These are phyloP conservation scores for Halichondria panicea DNA, from an alignment of 37 sponge, comb jelly and placozoan species.

Conservation along the genomic window DNA sequence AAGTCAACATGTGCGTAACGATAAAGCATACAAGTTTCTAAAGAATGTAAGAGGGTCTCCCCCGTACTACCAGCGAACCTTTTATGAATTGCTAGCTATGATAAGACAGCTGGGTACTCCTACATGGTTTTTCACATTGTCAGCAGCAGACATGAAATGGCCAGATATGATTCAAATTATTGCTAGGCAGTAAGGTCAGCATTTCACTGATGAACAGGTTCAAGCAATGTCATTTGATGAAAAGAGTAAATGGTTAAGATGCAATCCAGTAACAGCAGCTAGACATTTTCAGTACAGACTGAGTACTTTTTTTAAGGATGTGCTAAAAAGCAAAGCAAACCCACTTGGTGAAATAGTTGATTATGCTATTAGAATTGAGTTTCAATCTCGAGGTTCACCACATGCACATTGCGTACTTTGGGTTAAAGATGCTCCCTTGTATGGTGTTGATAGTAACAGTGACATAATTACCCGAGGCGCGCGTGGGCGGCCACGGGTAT, in stretches of 20 bases:
- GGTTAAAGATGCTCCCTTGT: slow-evolving; percentile 32
- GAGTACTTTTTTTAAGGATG: slow-evolving; percentile 6
- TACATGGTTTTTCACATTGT: slow-evolving; percentile 39
- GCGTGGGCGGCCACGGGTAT: no score
- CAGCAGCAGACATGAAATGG: slow-evolving; percentile 48
- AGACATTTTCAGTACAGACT: slow-evolving; percentile 34
- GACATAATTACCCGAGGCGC: no score
- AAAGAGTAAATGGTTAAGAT: slow-evolving; percentile 9
- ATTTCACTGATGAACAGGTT: slow-evolving; percentile 26
- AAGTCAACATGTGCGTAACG: no score
- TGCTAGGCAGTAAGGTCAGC: slow-evolving; percentile 36
- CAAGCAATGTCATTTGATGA: slow-evolving; percentile 5
- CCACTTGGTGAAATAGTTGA: slow-evolving; percentile 19
- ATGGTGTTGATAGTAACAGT: not conserved
- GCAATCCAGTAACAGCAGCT: slow-evolving; percentile 39
- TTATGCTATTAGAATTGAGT: slow-evolving; percentile 50
- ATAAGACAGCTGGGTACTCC: slow-evolving; percentile 33
- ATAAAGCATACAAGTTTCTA: slow-evolving; percentile 41
- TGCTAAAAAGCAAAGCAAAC: slow-evolving; percentile 13
- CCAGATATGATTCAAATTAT: slow-evolving; percentile 45
- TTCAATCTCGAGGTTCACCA: slow-evolving; percentile 44
- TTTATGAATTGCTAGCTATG: slow-evolving; percentile 43
- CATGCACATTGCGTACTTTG: slow-evolving; percentile 40
- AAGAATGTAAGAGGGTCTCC: slow-evolving; percentile 38
- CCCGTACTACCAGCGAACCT: slow-evolving; percentile 23